Evolutionary conservation across 2,797 vertebrate genomes (phyloP), one percentile per base, ranked within the genome.

Genomic region (Crenuchus spilurus): DNA sequence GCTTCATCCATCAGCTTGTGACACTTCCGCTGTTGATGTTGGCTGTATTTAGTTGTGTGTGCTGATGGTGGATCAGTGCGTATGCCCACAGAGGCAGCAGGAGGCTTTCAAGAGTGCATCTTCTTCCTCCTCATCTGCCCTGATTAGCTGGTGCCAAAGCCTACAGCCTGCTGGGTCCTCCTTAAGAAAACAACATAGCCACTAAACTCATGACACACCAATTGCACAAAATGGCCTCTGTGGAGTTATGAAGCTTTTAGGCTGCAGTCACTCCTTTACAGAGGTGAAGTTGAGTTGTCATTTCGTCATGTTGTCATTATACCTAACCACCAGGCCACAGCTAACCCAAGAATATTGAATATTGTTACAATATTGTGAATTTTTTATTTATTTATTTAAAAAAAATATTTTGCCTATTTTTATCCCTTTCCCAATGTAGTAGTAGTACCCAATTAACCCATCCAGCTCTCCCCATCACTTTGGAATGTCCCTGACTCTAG

Each of bases 61-160:
- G 30, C 58, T 55, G 41, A 20, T 44, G 58, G 46, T 13, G 60
- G 44, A 55, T 62, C 54, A 55, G 60, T 24, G 14, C 70, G 63
- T 75, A 30, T 60, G 28, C 24, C 63, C 55, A 61, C 52, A 46
- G 18, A 70, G 24, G n/a, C 26, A 63, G 66, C 57, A 70, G 48
- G 74, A 46, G 48, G 57, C 37, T 70, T 70, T 70, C 9, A 18
- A 70, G 48, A 46, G 20, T 9, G 55, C 63, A 60, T 44, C 52
- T 20, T 16, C 35, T 61, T 69, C 44, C 8, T 62, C 30, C 66
- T 64, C 42, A 7, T 35, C 44, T 44, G 44, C 48, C 44, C 64
- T 78, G 66, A 67, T 71, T 57, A 64, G 49, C 67, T 68, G 13
- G n/a, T 51, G 14, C 65, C 72, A 75, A 62, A 58, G 16, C 58